Conservation (phyloP, 1,140 invertebrate species). For the Spodoptera litura region DNA sequence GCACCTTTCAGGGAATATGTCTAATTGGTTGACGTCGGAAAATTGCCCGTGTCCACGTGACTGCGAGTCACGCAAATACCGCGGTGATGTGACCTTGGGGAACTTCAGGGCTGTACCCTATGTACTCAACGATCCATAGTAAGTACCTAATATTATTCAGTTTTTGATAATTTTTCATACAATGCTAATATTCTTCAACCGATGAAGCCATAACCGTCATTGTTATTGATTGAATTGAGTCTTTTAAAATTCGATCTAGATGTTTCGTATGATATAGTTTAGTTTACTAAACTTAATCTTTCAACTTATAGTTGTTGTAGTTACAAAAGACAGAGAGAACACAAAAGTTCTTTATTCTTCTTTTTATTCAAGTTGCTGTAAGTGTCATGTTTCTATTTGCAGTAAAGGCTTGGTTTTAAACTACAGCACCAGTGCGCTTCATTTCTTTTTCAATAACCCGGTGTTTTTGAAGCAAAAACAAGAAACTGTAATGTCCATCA, state of each 20-base stretch:
- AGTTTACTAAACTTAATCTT: neutral
- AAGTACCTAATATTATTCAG: conserved; percentile 42
- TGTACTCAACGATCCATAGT: conserved; percentile 61
- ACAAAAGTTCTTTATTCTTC: neutral
- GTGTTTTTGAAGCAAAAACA: conserved; percentile 73
- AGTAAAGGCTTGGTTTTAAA: conserved; percentile 61
- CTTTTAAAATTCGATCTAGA: too few species aligned
- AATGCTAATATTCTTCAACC: too few species aligned
- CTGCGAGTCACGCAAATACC: conserved; percentile 66
- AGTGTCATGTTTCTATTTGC: conserved; percentile 41
- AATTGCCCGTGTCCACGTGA: conserved; percentile 65
- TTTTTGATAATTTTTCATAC: too few species aligned
- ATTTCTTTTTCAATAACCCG: conserved; percentile 62
- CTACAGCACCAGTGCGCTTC: conserved; percentile 64
- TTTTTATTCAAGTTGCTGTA: too few species aligned
- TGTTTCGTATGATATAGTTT: too few species aligned
- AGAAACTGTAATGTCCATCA: conserved; percentile 75
- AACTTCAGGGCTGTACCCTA: conserved; percentile 65
- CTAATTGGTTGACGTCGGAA: conserved; percentile 31
- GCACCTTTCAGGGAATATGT: conserved; percentile 52
- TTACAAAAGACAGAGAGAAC: too few species aligned
- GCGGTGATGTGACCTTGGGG: conserved; percentile 57
- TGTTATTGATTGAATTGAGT: too few species aligned
- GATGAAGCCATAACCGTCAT: too few species aligned
- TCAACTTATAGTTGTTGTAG: neutral